Evolutionary conservation across 2,113 vertebrate species (phyloP), one percentile per base, ranked within the genome.

Genomic region (Semicossyphus pulcher): DNA sequence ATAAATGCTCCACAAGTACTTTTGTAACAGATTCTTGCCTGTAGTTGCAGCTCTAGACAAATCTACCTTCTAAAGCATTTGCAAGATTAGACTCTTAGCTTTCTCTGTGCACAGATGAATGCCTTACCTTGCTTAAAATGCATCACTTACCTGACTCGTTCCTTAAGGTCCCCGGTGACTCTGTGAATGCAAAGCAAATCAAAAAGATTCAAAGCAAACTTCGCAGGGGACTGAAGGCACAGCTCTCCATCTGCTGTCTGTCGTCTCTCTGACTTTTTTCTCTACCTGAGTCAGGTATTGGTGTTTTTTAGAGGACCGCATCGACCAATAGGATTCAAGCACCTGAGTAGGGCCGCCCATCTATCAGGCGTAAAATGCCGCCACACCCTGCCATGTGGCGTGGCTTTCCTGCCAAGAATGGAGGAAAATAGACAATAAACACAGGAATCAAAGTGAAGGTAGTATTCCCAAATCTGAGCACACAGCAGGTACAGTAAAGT

Each of bases 281-380:
- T 69, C 86, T 67, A 92, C 91, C 93, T 92, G 89, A 65, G 77
- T 78, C 92, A 94, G 93, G 93, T 94, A 91, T 54, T 81, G 72
- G 76, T 85, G 77, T 86, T 94, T n/a, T 44, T 93, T 90, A 92
- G 86, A 83, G 66, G 66, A 65, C 21, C 23, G 26, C 7, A 5
- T 1, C 62, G 67, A 78, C 94, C 93, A 93, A 94, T 95, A 10
- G 81, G 70, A 88, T 23, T 0, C 31, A 12, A 63, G 80, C 62
- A 71, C 86, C 78, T 74, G 73, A 80, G 70, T 23, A 76, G 84
- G 72, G 56, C 92, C 83, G 10, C 90, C 89, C 86, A 76, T 85
- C 85, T 73, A n/a, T 29, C 18, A 51, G 56, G 21, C 49, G 64
- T 78, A 75, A 86, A 89, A 72, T 57, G 44, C 62, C 61, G 65